Base-by-base conservation (phyloP, 2,797 vertebrate species). In the Neoniphon sammara region DNA sequence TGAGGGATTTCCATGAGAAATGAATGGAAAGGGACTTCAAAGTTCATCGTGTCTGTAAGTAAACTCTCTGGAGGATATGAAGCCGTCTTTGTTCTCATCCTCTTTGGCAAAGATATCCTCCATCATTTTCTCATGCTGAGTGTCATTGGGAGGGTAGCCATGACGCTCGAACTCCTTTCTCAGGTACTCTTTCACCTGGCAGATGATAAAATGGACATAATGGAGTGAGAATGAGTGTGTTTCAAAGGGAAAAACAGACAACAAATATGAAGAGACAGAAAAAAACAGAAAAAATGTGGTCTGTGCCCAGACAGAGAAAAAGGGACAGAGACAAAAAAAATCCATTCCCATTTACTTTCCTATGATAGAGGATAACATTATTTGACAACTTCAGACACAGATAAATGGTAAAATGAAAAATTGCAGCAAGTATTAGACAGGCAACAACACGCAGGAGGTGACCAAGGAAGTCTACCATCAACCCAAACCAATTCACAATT, bases 21-120 rank as follows among this genome's bases (percentile, higher is more conserved):
- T 2, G 17, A 7, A n/a, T 34, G 10, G 7, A 23, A 55, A 21
- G 54, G 44, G 18, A 72, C 52, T 84, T 91, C 92, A 99, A 55
- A 99, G 94, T 79, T 99, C 98, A 63, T 99, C 98, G 0, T 98
- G 98, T 81, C 94, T 94, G 91, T 97, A 99, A 0, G 97, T 98
- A 85, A 99, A 99, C 90, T 99, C 98, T 84, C 97, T 95, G 42
- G 98, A 95, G 75, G 98, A 97, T 91, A 99, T 97, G 91, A 94
- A 97, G 27, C 98, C 98, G 6, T 99, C 98, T 65, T 93, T 92
- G 81, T 99, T 96, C 88, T 96, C 93, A 79, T 99, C 98, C 93
- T 99, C 98, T 91, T 96, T 97, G 82, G 94, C 88, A 87, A 99
- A 99, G 84, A 99, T 99, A 66, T 98, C 96, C 61, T 95, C 94